These are phyloP conservation scores for Platygyra sinensis DNA, from an alignment of 64 coral and sea anemone species.

Conservation along the genomic window DNA sequence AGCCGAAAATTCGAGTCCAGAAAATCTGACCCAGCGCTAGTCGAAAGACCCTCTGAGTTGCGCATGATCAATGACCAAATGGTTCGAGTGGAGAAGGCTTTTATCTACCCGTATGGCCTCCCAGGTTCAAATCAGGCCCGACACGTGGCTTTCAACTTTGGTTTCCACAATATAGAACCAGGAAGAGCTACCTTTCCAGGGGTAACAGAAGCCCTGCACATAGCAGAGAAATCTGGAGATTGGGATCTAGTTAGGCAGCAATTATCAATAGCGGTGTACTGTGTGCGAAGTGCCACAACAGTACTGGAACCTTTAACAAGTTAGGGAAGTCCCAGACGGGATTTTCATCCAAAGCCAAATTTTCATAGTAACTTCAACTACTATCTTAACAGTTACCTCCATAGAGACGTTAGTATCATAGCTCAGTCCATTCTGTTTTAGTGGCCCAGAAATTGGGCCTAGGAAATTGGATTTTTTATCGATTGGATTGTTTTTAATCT, in stretches of 20 bases:
- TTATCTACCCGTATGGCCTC: slow-evolving; percentile 75
- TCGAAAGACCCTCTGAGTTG: slow-evolving; percentile 13
- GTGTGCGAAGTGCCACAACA: slow-evolving; percentile 59
- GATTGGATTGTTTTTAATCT: too few species aligned
- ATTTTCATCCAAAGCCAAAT: too few species aligned
- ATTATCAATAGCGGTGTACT: slow-evolving; percentile 68
- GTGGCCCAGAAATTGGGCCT: too few species aligned
- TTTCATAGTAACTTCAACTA: too few species aligned
- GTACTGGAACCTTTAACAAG: slow-evolving; percentile 51
- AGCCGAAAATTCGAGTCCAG: slow-evolving; percentile 55
- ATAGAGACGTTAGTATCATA: too few species aligned
- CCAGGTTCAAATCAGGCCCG: slow-evolving; percentile 65
- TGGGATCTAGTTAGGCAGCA: slow-evolving; percentile 67
- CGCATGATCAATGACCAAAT: slow-evolving; percentile 83
- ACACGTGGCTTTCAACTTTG: slow-evolving; percentile 84
- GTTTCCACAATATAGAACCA: slow-evolving; percentile 69
- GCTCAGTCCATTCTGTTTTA: too few species aligned
- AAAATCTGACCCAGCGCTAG: slow-evolving; percentile 31
- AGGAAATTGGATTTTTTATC: too few species aligned
- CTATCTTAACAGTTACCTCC: too few species aligned
- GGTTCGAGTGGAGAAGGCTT: slow-evolving; percentile 77
- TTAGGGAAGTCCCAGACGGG: neutral
- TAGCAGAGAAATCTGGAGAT: slow-evolving; percentile 57
- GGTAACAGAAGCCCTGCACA: slow-evolving; percentile 59
- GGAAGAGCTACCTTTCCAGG: slow-evolving; percentile 67